phyloP scores from a whole-genome alignment of 1,140 invertebrate genomes.

The Steinernema feltiae region DNA sequence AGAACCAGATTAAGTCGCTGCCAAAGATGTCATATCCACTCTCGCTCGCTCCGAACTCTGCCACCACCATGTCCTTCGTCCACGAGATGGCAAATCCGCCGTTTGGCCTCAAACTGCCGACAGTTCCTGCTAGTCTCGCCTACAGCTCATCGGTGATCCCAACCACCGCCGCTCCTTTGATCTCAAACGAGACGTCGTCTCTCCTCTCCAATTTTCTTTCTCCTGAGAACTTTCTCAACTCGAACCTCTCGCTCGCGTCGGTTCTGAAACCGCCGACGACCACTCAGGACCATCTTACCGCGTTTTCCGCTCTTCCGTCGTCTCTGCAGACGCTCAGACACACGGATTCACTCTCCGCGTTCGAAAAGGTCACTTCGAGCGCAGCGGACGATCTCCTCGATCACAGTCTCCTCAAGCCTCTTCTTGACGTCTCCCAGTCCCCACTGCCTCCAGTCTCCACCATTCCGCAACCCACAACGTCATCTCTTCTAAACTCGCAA shows the following conservation, averaged over 20 bases:
- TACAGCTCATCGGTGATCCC: too few species aligned
- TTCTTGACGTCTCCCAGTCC: background rate
- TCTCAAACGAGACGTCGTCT: background rate
- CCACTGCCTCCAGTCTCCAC: constrained; percentile 1
- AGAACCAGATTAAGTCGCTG: background rate
- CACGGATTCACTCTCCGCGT: background rate
- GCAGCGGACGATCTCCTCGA: background rate
- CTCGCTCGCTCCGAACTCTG: background rate
- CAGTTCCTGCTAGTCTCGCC: constrained; percentile 3
- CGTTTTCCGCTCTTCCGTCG: background rate
- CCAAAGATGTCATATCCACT: constrained; percentile 1
- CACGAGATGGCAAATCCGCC: background rate
- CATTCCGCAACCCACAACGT: background rate
- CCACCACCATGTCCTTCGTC: background rate
- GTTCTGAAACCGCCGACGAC: background rate
- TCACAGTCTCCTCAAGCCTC: background rate
- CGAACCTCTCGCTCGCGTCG: background rate
- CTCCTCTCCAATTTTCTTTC: background rate
- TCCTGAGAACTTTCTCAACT: background rate
- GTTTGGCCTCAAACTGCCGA: background rate
- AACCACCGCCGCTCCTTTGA: background rate
- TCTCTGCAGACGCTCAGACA: background rate
- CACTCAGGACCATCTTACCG: background rate
- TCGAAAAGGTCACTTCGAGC: background rate
- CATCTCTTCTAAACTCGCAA: background rate